Base-by-base conservation (phyloP, 2,797 vertebrate genomes). In the Aplochiton taeniatus region DNA sequence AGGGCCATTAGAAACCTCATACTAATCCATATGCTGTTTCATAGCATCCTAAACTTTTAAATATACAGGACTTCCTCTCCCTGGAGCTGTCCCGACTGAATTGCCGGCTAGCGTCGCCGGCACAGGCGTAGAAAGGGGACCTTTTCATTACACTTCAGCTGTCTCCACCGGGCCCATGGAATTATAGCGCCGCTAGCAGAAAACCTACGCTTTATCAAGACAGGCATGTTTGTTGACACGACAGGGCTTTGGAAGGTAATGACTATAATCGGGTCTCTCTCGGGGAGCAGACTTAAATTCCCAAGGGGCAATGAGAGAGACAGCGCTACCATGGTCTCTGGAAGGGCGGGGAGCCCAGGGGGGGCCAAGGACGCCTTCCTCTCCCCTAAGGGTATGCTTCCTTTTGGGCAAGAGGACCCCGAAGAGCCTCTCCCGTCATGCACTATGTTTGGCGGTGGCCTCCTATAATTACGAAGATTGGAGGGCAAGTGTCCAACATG, bases 391-490 rank as follows among this genome's bases (percentile, higher is more conserved):
- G 78, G 66, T 55, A 65, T 4, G 6, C 60, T 77, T 55, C 48
- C 50, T 58, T 13, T 58, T 56, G 31, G 50, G 49, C 9, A 16
- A 0, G 10, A 31, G 20, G 11, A 50, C n/a, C n/a, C 5, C n/a
- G 8, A 70, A 61, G 52, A 44, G 46, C 47, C 60, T 67, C 65
- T 51, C 60, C 63, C 10, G 7, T 14, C 68, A 65, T 59, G 9
- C 17, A 67, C 76, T 66, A 59, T 1, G 17, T 71, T 66, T 67
- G 64, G 42, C 73, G 53, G 20, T 0, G 4, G 53, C 50, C 54
- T 64, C 77, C 72, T 82, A 71, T 81, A 79, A 87, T 89, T 88
- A 85, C 67, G 77, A 43, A 54, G 58, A 77, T 77, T 78, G 65
- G 58, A 80, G 60, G 65, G 61, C 61, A 42, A 54, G 50, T 57